Percentiles rank a stretch among this genome's conserved stretches.
Evolutionary conservation across 30 jellyfish, hydroid and myxozoan genomes (phyloP).

Genomic region (Pelagia noctiluca): DNA sequence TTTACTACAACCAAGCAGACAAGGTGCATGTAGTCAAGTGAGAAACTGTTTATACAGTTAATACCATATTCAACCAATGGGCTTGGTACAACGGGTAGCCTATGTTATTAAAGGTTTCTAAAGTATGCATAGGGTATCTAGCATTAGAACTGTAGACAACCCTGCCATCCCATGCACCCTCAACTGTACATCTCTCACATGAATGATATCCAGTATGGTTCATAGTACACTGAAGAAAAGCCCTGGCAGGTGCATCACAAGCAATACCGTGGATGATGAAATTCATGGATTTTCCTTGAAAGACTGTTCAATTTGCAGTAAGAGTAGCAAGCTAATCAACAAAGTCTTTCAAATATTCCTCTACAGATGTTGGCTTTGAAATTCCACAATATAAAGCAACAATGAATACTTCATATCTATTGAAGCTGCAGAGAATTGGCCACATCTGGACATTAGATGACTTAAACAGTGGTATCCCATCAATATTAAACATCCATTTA

Average conservation of each 20-base stretch:
- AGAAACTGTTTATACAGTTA: background rate
- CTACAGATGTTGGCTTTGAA: constrained; percentile 17
- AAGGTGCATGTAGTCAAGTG: constrained; percentile 66
- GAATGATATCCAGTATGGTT: constrained; percentile 59
- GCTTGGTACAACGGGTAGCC: no score
- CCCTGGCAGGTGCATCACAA: constrained; percentile 72
- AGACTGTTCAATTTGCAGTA: background rate
- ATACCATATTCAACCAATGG: constrained; percentile 22
- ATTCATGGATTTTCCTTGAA: background rate
- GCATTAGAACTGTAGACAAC: constrained; percentile 12
- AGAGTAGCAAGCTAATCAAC: constrained; percentile 12
- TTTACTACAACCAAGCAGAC: constrained; percentile 32
- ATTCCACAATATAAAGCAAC: constrained; percentile 58
- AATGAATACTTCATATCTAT: constrained; percentile 19
- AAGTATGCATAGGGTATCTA: background rate
- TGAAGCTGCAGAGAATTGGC: constrained; percentile 65
- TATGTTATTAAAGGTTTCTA: constrained; percentile 3
- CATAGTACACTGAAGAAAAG: constrained; percentile 38
- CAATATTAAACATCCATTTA: constrained; percentile 8
- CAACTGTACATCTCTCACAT: constrained; percentile 68
- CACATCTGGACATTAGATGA: constrained; percentile 11
- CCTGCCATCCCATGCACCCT: constrained; percentile 50
- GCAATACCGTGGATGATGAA: constrained; percentile 6
- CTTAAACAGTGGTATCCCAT: constrained; percentile 53
- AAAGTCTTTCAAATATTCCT: constrained; percentile 25